Evolutionary conservation across 1,140 invertebrate species (phyloP).

Genomic region (Dendroctonus valens): DNA sequence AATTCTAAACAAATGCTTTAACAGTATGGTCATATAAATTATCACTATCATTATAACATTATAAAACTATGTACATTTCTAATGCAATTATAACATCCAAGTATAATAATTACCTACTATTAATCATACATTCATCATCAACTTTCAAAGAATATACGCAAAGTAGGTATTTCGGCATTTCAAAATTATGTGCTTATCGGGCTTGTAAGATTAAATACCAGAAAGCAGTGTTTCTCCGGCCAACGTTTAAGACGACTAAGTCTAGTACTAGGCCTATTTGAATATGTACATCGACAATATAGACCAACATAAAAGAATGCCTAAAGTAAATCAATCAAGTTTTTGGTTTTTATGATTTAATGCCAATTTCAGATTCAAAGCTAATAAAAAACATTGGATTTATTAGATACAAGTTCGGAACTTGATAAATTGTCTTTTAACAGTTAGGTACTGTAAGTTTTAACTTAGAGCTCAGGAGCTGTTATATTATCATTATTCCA

Average conservation of each 20-base stretch:
- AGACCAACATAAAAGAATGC: too few relatives aligned
- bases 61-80: conserved; percentile 48
- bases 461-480: too few relatives aligned
- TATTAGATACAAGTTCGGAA: too few relatives aligned
- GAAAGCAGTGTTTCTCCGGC: neutral
- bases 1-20: conserved; percentile 39
- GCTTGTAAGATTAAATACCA: neutral
- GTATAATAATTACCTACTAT: conserved; percentile 15
- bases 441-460: too few relatives aligned
- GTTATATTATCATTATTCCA: too few relatives aligned
- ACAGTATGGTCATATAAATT: conserved; percentile 40
- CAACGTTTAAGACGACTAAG: neutral
- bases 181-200: neutral
- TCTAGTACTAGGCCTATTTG: neutral
- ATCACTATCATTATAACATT: conserved; percentile 37
- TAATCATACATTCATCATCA: neutral
- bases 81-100: conserved; percentile 25
- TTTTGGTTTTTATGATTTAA: neutral
- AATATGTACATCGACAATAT: too few relatives aligned
- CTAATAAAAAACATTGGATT: too few relatives aligned
- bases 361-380: neutral
- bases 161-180: too few relatives aligned
- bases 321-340: too few relatives aligned
- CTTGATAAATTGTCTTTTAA: too few relatives aligned
- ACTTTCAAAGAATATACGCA: too few relatives aligned